A percentile compares a stretch with the other conserved stretches of the same genome.
Conservation (phyloP, 2,888 invertebrate genomes). For the Chorisops tibialis region DNA sequence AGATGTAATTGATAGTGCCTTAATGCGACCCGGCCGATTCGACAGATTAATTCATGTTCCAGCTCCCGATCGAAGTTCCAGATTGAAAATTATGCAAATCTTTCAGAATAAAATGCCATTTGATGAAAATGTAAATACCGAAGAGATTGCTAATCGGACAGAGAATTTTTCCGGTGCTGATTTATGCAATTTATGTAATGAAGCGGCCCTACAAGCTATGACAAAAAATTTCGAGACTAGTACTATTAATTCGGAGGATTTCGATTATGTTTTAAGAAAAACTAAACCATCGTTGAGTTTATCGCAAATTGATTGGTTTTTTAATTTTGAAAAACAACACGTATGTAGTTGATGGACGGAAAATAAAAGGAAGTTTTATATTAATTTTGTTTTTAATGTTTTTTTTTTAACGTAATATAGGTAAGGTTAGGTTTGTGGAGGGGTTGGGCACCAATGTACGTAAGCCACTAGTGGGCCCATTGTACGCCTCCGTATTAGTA, state of each 20-base stretch:
- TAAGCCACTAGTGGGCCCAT: too few species aligned
- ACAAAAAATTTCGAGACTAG: slow-evolving; percentile 51
- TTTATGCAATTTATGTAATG: slow-evolving; percentile 59
- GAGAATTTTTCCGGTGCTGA: slow-evolving; percentile 62
- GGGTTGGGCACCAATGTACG: too few species aligned
- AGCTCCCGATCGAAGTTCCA: slow-evolving; percentile 56
- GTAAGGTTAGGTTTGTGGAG: too few species aligned
- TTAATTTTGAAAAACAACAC: slow-evolving; percentile 41
- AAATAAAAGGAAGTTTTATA: too few species aligned
- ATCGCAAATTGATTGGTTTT: slow-evolving; percentile 49
- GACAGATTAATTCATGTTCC: slow-evolving; percentile 61
- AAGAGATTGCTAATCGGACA: slow-evolving; percentile 52
- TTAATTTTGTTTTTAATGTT: too few species aligned
- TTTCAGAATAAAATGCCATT: slow-evolving; percentile 54
- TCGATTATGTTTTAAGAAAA: slow-evolving; percentile 46
- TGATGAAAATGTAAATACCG: slow-evolving; percentile 48
- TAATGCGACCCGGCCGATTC: slow-evolving; percentile 62
- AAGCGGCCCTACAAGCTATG: slow-evolving; percentile 61
- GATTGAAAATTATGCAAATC: slow-evolving; percentile 53
- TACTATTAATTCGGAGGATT: slow-evolving; percentile 47
- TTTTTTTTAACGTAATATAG: too few species aligned
- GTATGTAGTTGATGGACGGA: not conserved
- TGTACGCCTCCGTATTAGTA: too few species aligned
- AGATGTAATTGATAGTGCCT: slow-evolving; percentile 60
- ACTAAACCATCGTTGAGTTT: slow-evolving; percentile 51